Base-by-base conservation (phyloP, 2,113 vertebrate genomes). In the Rhagologus leucostigma region DNA sequence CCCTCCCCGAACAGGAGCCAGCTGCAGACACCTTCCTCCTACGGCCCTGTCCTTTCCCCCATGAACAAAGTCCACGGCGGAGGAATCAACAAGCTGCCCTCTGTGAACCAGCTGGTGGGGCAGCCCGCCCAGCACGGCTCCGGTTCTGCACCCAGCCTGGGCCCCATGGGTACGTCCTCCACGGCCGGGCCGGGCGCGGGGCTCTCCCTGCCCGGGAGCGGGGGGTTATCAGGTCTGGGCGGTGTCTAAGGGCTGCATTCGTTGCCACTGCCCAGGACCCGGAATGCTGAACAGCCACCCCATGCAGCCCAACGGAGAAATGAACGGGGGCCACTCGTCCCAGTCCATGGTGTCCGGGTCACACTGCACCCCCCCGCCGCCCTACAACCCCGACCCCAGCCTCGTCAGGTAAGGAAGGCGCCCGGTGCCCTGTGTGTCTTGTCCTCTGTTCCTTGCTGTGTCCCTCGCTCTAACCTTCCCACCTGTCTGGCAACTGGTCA, bases 331-430 rank as follows among this genome's bases (percentile, higher is more conserved):
- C 55, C 99, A 99, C 95, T 82, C 98, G 3, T 98, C 98, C 35
- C 99, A 99, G 98, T 95, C 99, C 75, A 98, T 99, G 98, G 98
- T 99, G 93, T 99, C 99, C 0, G 98, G 99, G 35, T 99, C 99
- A 2, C 99, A 99, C 97, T 99, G 99, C 98, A 99, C 98, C 39
- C 99, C 99, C 1, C 99, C 99, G 22, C 99, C 99, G 16, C 98
- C 99, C 62, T 99, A 99, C 98, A 99, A 98, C 73, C 99, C 99
- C 3, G 99, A 99, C 97, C 99, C 99, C 98, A 98, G 98, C 98
- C 99, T 99, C 3, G 98, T 99, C 98, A 99, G 99, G 99, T 99
- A 98, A 97, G 96, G 63, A 29, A 5, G 62, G 76, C 0, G 0
- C 9, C 75, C 1, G 0, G 0, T 19, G 42, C 82, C 64, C 42